phyloP scores from a whole-genome alignment of 2,888 invertebrate genomes.

The Tetheella fluctuosa region DNA sequence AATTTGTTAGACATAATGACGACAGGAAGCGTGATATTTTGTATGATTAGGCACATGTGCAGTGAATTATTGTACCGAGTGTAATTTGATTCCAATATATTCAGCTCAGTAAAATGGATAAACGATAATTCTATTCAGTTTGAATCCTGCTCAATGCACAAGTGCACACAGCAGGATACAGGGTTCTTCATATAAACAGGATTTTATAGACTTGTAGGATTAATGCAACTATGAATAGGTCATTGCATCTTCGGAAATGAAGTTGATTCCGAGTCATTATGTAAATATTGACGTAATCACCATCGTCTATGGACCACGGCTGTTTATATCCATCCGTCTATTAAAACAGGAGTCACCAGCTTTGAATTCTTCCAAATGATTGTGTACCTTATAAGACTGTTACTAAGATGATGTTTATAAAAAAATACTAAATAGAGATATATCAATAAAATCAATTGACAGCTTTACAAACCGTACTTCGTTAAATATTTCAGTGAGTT shows the following conservation, averaged over 20 bases:
- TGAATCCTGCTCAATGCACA: not conserved
- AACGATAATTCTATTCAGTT: constrained; percentile 7
- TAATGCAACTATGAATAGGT: not conserved
- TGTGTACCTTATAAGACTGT: not conserved
- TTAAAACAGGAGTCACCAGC: constrained; percentile 17
- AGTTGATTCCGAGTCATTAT: constrained; percentile 29
- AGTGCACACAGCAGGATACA: not conserved
- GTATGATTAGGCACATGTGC: too few relatives aligned
- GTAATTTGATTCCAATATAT: constrained; percentile 1
- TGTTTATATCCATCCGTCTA: constrained; percentile 22
- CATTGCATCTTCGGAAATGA: constrained; percentile 1
- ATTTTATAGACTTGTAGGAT: constrained; percentile 1
- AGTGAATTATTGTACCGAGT: too few relatives aligned
- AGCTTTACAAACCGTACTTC: too few relatives aligned
- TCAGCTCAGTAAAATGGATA: not conserved
- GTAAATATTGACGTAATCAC: constrained; percentile 45
- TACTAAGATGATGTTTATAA: not conserved
- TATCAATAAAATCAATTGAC: too few relatives aligned
- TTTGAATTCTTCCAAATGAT: not conserved
- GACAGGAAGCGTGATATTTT: too few relatives aligned
- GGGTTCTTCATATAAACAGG: constrained; percentile 4
- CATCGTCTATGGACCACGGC: constrained; percentile 37
- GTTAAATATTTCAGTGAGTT: too few relatives aligned
- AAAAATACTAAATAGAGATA: too few relatives aligned
- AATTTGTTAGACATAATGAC: too few relatives aligned